Evolutionary conservation across 2,888 invertebrate genomes (phyloP).

Genomic region (Drosophila mayaguana): DNA sequence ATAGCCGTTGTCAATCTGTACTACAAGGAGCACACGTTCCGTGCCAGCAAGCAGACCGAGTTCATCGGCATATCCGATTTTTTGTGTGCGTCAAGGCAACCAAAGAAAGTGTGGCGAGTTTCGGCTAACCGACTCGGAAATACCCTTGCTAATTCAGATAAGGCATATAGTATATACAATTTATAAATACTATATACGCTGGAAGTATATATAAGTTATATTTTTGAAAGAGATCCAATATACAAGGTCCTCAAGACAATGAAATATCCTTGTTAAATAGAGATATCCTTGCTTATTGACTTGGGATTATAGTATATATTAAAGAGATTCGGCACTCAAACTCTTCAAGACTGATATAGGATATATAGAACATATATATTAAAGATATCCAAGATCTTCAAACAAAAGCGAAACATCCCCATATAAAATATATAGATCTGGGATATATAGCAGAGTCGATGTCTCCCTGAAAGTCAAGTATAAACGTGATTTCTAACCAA

Average conservation of each 20-base stretch:
- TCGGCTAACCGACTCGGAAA: neutral
- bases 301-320: neutral
- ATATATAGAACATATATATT: too few relatives aligned
- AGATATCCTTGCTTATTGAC: too few relatives aligned
- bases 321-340: neutral
- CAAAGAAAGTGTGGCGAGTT: neutral
- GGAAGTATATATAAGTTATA: too few relatives aligned
- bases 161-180: neutral
- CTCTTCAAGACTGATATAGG: neutral
- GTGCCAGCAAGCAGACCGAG: constrained; percentile 90
- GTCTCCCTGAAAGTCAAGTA: too few relatives aligned
- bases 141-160: constrained; percentile 7
- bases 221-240: neutral
- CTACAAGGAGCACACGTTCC: constrained; percentile 90
- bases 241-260: neutral
- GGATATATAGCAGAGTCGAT: too few relatives aligned
- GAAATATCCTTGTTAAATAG: neutral
- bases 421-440: too few relatives aligned
- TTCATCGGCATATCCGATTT: constrained; percentile 93
- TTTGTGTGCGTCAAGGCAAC: constrained; percentile 87
- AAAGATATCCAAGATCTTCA: too few relatives aligned
- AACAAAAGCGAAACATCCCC: too few relatives aligned
- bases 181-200: too few relatives aligned
- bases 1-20: constrained; percentile 91
- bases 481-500: too few relatives aligned